A percentile compares a stretch with the other conserved stretches of the same genome.
Evolutionary conservation across 2,113 vertebrate species (phyloP).

Genomic region (Nasalis larvatus): DNA sequence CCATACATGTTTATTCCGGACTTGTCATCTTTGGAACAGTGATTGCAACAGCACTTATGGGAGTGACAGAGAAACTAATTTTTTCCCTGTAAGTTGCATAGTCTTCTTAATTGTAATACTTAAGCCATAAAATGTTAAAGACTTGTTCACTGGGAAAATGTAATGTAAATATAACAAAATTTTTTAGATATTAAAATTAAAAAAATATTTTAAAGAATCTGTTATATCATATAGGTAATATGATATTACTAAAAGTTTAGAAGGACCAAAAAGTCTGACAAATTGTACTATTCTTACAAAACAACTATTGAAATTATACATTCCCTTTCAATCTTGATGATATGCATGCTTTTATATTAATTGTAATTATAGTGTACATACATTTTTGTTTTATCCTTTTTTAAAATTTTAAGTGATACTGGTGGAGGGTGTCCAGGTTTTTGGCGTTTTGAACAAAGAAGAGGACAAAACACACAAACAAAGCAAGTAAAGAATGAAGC

Average conservation of each 20-base stretch:
- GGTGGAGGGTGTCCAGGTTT: too few species aligned
- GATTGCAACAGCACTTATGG: constrained; percentile 93
- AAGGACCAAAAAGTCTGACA: not conserved
- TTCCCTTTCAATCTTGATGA: not conserved
- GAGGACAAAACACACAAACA: too few species aligned
- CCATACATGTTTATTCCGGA: constrained; percentile 92
- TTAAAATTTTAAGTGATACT: not conserved
- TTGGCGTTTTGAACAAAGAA: too few species aligned
- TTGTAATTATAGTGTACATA: not conserved
- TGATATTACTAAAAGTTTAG: not conserved
- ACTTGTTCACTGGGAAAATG: constrained; percentile 41
- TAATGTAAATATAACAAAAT: not conserved
- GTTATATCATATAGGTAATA: not conserved
- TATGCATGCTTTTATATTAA: constrained; percentile 24
- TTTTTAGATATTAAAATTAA: not conserved
- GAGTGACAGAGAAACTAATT: constrained; percentile 96
- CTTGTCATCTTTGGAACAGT: constrained; percentile 90
- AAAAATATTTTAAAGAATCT: not conserved
- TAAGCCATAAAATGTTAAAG: constrained; percentile 36
- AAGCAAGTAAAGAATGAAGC: too few species aligned
- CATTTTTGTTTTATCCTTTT: constrained; percentile 8
- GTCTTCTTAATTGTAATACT: constrained; percentile 23
- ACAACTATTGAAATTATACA: not conserved
- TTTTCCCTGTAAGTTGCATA: constrained; percentile 92
- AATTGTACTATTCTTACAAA: not conserved